These are phyloP conservation scores for Alethe castanea DNA, from an alignment of 2,113 vertebrate species.

Conservation along the genomic window DNA sequence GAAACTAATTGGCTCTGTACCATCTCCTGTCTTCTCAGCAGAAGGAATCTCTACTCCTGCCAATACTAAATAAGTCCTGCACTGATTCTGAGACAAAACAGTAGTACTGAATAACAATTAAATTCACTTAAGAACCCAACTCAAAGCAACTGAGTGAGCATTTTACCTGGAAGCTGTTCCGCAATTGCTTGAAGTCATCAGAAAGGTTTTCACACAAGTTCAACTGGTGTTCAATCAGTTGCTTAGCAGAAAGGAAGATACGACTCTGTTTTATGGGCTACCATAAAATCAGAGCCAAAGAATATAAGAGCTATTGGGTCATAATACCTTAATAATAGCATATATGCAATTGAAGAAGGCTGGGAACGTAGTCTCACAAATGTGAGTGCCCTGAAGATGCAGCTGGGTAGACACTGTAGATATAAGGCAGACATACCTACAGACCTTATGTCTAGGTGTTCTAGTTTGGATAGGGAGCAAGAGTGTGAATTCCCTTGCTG, in stretches of 20 bases:
- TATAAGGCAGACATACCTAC: background rate
- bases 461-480: background rate
- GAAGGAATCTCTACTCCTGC: background rate
- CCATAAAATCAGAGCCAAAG: background rate
- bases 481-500: background rate
- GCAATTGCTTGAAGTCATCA: background rate
- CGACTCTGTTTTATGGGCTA: background rate
- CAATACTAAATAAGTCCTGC: background rate
- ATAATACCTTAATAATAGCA: background rate
- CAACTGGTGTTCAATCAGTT: background rate
- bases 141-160: background rate
- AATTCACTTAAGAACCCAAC: background rate
- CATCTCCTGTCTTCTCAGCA: background rate
- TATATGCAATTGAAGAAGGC: background rate
- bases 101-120: background rate
- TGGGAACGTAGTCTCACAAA: background rate
- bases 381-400: background rate
- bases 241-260: background rate
- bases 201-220: background rate
- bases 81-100: background rate
- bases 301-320: background rate
- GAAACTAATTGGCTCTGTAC: background rate
- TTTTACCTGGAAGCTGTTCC: background rate
- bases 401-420: background rate
- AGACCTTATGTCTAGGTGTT: background rate